Evolutionary conservation across 1,140 invertebrate genomes (phyloP).

Genomic region (Coenobita brevimanus): DNA sequence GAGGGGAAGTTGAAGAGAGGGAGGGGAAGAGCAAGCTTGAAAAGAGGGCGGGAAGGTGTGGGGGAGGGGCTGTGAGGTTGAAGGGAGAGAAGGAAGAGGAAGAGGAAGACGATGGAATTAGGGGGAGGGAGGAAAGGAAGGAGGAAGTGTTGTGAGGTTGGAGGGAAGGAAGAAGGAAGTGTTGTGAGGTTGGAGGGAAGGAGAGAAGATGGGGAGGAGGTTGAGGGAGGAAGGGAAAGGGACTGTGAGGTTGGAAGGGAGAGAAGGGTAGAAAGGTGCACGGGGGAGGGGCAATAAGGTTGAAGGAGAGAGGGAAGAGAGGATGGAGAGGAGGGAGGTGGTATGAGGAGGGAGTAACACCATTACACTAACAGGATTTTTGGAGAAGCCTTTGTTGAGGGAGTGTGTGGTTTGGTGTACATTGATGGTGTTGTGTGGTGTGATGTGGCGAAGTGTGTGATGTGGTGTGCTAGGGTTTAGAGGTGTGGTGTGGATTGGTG

Average conservation of each 20-base stretch:
- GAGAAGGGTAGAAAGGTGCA: background rate
- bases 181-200: background rate
- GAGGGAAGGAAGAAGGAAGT: background rate
- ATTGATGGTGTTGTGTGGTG: no score
- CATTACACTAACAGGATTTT: slow-evolving; percentile 57
- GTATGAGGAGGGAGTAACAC: slow-evolving; percentile 29
- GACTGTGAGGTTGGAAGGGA: background rate
- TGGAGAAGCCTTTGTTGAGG: slow-evolving; percentile 13
- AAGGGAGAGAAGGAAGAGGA: background rate
- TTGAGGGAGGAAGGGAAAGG: background rate
- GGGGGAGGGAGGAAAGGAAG: background rate
- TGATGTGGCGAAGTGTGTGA: no score
- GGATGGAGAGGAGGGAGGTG: background rate
- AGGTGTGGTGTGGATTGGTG: no score
- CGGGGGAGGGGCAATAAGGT: background rate
- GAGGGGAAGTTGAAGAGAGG: background rate
- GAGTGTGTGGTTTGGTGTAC: background rate
- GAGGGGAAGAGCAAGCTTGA: background rate
- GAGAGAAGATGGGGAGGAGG: background rate
- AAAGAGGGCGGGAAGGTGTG: background rate
- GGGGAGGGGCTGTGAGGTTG: background rate
- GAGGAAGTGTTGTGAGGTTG: background rate
- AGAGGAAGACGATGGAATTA: background rate
- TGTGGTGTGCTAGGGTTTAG: no score
- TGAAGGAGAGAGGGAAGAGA: background rate